A percentile compares a stretch with the other conserved stretches of the same genome.
Conservation (phyloP, 2,888 invertebrate genomes). For the Oegoconia quadripuncta region DNA sequence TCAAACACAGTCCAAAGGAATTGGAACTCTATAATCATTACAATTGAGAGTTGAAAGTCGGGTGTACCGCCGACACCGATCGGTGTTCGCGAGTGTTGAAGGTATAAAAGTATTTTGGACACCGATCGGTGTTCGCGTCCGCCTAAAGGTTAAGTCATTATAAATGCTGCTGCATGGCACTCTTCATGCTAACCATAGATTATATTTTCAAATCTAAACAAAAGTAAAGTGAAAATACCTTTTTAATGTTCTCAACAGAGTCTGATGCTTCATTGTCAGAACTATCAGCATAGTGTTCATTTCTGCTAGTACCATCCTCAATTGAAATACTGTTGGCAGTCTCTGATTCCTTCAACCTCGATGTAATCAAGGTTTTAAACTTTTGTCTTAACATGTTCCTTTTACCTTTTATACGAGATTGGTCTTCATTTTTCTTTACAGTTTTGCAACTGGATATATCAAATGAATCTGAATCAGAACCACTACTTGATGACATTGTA, state of each 20-base stretch:
- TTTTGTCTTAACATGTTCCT: constrained; percentile 52
- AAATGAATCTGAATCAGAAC: constrained; percentile 24
- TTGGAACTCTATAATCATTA: no score
- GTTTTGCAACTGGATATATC: constrained; percentile 14
- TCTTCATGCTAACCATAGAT: no score
- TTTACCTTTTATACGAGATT: constrained; percentile 49
- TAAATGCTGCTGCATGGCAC: no score
- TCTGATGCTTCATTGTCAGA: constrained; percentile 29
- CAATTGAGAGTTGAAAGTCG: no score
- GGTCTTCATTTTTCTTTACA: constrained; percentile 36
- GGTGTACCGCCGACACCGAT: no score
- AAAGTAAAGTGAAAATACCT: no score
- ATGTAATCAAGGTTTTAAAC: constrained; percentile 45
- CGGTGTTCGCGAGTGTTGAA: no score
- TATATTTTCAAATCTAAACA: no score
- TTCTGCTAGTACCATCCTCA: constrained; percentile 13
- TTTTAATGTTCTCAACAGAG: constrained; percentile 48
- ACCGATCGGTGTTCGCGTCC: no score
- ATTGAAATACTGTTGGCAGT: constrained; percentile 10
- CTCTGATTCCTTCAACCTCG: constrained; percentile 28
- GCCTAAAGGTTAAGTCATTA: no score
- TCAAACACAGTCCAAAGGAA: no score
- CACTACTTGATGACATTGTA: constrained; percentile 16
- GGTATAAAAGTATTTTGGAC: no score
- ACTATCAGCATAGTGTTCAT: constrained; percentile 9